Evolutionary conservation across 2,797 vertebrate species (phyloP), one percentile per base, ranked within the genome.

Genomic region (Pipistrellus pipistrellus): DNA sequence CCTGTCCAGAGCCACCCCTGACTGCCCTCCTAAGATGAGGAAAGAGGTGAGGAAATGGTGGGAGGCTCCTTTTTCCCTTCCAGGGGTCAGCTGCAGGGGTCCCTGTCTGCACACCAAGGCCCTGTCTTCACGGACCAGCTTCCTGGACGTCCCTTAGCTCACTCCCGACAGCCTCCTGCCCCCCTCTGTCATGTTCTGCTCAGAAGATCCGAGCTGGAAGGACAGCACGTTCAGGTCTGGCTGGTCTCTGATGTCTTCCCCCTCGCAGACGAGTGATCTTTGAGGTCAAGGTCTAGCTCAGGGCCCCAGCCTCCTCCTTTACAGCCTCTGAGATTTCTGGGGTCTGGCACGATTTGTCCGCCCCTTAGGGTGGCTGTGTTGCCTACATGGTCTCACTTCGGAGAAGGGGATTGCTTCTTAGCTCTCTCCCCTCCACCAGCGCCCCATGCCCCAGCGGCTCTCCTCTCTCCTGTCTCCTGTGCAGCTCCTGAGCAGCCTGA

Each of bases 401-500:
- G 35, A 66, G 77, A 38, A 35, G 21, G 38, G 32, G 6, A 10
- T 14, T 59, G 3, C 27, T 12, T 59, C 32, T 48, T 30, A 32
- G 14, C 3, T 23, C 38, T 44, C 44, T 48, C 18, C 21, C 11
- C 12, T 18, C 25, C 5, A 13, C 55, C 69, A 90, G 30, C 51
- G 30, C 51, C 71, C 68, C 1, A 0, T 5, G 2, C n/a, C 57
- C 8, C 11, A 83, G 30, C 55, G 5, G 4, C n/a, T 81, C 66
- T 85, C 38, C 64, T 15, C 44, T 48, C 35, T 82, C 3, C 68
- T 90, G 51, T 91, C 55, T 4, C 75, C 46, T 18, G 2, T 72
- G 66, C 95, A 99, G 99, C 98, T 99, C 92, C 98, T 99, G 82
- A 97, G 81, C 97, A 99, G 99, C 96, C 98, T 99, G 98, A 99